A percentile compares a stretch with the other conserved stretches of the same genome.
Conservation (phyloP, 2,113 vertebrate species). For the Odocoileus virginianus region DNA sequence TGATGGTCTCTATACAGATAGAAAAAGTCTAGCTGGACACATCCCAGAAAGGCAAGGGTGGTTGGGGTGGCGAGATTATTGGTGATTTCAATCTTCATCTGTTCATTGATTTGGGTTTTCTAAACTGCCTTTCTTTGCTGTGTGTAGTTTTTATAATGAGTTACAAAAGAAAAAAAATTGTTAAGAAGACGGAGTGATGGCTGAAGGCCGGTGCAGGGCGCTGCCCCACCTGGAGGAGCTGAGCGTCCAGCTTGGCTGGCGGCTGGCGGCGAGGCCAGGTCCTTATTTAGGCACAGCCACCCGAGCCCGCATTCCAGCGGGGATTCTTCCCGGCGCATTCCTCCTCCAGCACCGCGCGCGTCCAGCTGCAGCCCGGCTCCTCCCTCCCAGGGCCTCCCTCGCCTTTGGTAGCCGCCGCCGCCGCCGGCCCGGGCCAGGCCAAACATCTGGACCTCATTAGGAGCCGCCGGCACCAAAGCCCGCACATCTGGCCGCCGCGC, state of each 20-base stretch:
- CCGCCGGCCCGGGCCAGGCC: not conserved
- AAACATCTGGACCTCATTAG: conserved; percentile 65
- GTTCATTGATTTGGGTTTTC: not conserved
- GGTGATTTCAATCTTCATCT: not conserved
- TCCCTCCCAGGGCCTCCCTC: conserved; percentile 35
- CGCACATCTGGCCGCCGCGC: conserved; percentile 56
- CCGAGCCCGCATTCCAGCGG: not conserved
- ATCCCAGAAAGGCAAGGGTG: not conserved
- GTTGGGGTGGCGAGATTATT: not conserved
- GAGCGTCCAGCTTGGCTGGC: not conserved
- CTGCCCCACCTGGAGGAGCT: not conserved
- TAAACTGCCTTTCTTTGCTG: not conserved
- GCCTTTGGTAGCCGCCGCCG: conserved; percentile 24
- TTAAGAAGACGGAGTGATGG: not conserved
- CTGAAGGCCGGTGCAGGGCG: rapidly evolving
- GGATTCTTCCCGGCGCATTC: conserved; percentile 28
- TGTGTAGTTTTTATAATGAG: not conserved
- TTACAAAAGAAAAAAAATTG: not conserved
- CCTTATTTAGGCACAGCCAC: conserved; percentile 50
- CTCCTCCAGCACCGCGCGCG: not conserved
- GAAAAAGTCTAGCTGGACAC: not conserved
- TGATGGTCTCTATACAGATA: not conserved
- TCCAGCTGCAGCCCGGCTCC: conserved; percentile 50
- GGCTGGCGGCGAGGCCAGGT: not conserved
- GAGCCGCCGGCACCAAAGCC: conserved; percentile 47